Base-by-base conservation (phyloP, 2,888 invertebrate species). In the Drepanosiphum platanoidis region DNA sequence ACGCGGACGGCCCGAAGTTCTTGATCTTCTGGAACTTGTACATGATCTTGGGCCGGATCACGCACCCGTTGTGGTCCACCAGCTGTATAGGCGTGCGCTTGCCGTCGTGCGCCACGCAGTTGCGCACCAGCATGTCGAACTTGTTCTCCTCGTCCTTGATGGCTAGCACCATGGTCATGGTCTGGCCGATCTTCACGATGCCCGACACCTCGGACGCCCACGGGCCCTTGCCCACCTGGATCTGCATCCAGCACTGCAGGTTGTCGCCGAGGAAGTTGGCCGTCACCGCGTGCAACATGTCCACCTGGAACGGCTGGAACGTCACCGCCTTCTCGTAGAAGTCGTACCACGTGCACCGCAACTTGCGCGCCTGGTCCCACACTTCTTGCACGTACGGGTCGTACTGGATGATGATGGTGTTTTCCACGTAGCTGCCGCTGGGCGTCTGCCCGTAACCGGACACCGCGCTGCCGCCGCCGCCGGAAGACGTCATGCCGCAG, bases 201-300 rank as follows among this genome's bases (percentile, higher is more conserved):
- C 97, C 97, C 0, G 96, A 96, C 52, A 97, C 97, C 91, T 97
- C 97, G 22, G 96, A 96, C n/a, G 97, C 97, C 97, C 97, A 97
- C 0, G 97, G 97, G 87, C 97, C 97, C 90, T 97, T 97, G 86
- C 97, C 97, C 72, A 97, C 97, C 91, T 97, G 97, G 88, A 97
- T 97, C 90, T 97, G 97, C 97, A 97, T 97, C 97, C 97, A 97
- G 91, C 97, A 97, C 90, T 97, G 97, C 88, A 97, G 91, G 91
- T 97, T 97, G 90, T 97, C 97, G 42, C 97, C 97, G 88, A 97
- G 92, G 93, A 97, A 97, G 92, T 97, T 97, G 77, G 97, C 97
- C 0, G 97, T 96, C 72, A 97, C 97, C 0, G 97, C 97, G 90
- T 97, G 96, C 88, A 97, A 90, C 96, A 97, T 97, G 90, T 97